Conservation (phyloP, 53 echinoderm and acorn worm genomes). For the Antedon mediterranea region DNA sequence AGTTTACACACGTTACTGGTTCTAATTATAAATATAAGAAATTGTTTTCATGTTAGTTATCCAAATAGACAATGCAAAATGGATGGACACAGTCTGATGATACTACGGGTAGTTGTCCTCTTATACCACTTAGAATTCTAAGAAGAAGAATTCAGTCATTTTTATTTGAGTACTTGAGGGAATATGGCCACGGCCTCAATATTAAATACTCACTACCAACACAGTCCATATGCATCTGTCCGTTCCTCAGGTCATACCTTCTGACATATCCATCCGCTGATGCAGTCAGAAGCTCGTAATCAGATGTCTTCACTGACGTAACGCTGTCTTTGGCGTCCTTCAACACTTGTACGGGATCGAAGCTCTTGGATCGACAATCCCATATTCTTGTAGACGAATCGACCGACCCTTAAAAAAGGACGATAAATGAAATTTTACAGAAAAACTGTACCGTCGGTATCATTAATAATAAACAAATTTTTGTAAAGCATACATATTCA, state of each 20-base stretch:
- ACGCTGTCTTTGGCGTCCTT: slow-evolving; percentile 85
- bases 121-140: no score
- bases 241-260: slow-evolving; percentile 76
- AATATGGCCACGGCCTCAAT: no score
- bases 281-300: slow-evolving; percentile 71
- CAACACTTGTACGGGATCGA: slow-evolving; percentile 66
- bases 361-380: slow-evolving; percentile 78
- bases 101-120: no score
- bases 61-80: no score
- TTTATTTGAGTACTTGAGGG: no score
- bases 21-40: slow-evolving; percentile 20
- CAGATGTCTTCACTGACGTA: slow-evolving; percentile 58
- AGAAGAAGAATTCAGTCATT: no score
- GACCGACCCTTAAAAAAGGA: slow-evolving; percentile 43
- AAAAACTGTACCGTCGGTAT: no score
- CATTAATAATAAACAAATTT: no score
- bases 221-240: slow-evolving; percentile 59
- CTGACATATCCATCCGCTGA: slow-evolving; percentile 73
- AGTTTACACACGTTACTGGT: slow-evolving; percentile 70
- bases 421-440: no score
- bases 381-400: slow-evolving; percentile 70
- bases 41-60: no score
- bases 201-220: slow-evolving; percentile 54
- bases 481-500: no score
- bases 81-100: no score